Base-by-base conservation (phyloP, 2,888 invertebrate genomes). In the Dolichomitus sp. region DNA sequence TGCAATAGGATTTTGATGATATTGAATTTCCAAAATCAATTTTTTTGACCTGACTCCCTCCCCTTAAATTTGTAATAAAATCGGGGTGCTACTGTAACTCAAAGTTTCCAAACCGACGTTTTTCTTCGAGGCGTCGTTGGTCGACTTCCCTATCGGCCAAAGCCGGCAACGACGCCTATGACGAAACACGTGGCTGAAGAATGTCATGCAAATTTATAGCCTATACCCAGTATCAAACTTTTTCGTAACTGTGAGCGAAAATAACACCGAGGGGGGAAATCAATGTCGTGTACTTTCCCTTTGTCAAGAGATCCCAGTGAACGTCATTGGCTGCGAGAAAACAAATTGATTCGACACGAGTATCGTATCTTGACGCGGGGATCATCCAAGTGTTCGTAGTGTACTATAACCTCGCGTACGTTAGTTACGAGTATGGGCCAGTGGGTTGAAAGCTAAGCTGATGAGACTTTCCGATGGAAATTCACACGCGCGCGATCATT, bases 271-370 rank as follows among this genome's bases (percentile, higher is more conserved):
- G 12, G 40, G 63, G 40, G 12, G 40, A 42, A 48, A 66, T 66
- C 33, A 66, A 48, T 66, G 17, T 23, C 48, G 66, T 30, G 66
- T 27, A 40, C 40, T 57, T 57, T 70, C 42, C 70, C 40, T 70
- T 54, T 70, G 70, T 69, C 52, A 42, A 40, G 54, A 14, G 23
- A 42, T 4, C 3, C 37, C 19, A n/a, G 17, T 11, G 37, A 37
- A 17, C 61, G 61, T 37, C 61, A 19, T 61, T 19, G 30, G 7
- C 33, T n/a, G 42, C 54, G 12, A 30, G 17, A 37, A 40, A 45
- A 45, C 50, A 59, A 66, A 74, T 78, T 65, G 69, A 81, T 81
- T 69, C 73, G 77, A 78, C 74, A 81, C 81, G 63, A 73, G 69
- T 61, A 50, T 72, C 65, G 70, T 76, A 63, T 68, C 66, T 52